Conservation (phyloP, 2,888 invertebrate genomes). For the Clistopyga incitator region DNA sequence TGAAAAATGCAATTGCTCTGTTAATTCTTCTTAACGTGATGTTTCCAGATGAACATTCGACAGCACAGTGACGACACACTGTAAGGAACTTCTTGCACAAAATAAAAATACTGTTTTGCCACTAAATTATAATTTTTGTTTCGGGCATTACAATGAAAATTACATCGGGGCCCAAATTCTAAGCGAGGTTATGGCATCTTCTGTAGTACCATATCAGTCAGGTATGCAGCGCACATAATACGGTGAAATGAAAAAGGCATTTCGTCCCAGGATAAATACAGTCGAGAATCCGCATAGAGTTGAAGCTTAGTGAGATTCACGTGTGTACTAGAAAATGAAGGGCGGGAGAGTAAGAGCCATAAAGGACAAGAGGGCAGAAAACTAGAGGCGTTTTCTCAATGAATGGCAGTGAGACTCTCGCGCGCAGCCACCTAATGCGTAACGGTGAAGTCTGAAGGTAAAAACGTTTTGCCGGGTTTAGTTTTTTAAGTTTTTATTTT, state of each 20-base stretch:
- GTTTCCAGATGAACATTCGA: too few species aligned
- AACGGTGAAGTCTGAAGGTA: slow-evolving; percentile 61
- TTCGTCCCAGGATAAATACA: slow-evolving; percentile 24
- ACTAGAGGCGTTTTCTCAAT: slow-evolving; percentile 58
- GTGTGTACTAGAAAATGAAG: slow-evolving; percentile 17
- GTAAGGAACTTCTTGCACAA: too few species aligned
- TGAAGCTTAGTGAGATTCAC: slow-evolving; percentile 34
- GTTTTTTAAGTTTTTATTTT: slow-evolving; percentile 54
- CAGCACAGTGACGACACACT: too few species aligned
- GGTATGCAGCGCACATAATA: slow-evolving; percentile 16
- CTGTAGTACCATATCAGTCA: neutral
- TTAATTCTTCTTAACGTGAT: too few species aligned
- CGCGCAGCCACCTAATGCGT: slow-evolving; percentile 64
- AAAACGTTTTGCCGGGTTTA: neutral
- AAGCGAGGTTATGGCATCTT: neutral
- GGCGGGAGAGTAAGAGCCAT: slow-evolving; percentile 22
- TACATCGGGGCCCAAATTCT: neutral
- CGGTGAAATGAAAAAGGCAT: slow-evolving; percentile 22
- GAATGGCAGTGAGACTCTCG: slow-evolving; percentile 55
- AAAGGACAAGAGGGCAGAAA: slow-evolving; percentile 36
- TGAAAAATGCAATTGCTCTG: too few species aligned
- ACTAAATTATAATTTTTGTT: too few species aligned
- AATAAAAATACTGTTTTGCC: too few species aligned
- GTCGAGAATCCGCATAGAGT: slow-evolving; percentile 26
- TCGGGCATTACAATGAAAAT: neutral